phyloP scores from a whole-genome alignment of 1,140 invertebrate species.

The Drosophila setifemur region DNA sequence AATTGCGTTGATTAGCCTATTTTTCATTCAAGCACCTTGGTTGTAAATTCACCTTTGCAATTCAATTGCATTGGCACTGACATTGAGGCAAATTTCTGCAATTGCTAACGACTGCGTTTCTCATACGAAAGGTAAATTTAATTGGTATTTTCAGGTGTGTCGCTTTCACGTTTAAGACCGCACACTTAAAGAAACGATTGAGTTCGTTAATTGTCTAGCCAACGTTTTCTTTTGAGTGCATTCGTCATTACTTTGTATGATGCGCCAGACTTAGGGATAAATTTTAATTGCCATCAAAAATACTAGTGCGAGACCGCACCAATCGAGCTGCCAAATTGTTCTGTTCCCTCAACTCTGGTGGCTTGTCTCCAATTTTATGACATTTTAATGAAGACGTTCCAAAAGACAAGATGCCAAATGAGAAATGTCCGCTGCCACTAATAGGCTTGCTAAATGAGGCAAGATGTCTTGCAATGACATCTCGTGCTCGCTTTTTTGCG shows the following conservation, averaged over 20 bases:
- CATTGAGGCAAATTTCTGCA: no score
- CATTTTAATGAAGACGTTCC: conserved; percentile 32
- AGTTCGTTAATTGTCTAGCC: background rate
- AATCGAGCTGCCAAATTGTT: conserved; percentile 9
- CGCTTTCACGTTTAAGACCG: no score
- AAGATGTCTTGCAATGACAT: conserved; percentile 5
- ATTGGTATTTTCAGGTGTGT: no score
- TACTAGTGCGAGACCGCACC: background rate
- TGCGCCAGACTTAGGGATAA: background rate
- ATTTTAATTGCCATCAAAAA: conserved; percentile 33
- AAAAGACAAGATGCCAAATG: background rate
- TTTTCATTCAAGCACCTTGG: background rate
- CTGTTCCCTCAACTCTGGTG: background rate
- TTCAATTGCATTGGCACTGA: background rate
- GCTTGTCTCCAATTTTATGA: conserved; percentile 27
- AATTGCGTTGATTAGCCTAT: no score
- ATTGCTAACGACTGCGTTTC: no score
- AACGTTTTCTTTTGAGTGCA: background rate
- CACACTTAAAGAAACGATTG: no score
- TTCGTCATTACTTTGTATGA: background rate
- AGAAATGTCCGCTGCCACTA: background rate
- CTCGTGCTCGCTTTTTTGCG: background rate
- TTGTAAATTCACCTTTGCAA: background rate
- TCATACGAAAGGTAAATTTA: no score
- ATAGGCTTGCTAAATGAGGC: conserved; percentile 18